Conservation (phyloP, 2,888 invertebrate genomes). For the Quadroppia sp. region DNA sequence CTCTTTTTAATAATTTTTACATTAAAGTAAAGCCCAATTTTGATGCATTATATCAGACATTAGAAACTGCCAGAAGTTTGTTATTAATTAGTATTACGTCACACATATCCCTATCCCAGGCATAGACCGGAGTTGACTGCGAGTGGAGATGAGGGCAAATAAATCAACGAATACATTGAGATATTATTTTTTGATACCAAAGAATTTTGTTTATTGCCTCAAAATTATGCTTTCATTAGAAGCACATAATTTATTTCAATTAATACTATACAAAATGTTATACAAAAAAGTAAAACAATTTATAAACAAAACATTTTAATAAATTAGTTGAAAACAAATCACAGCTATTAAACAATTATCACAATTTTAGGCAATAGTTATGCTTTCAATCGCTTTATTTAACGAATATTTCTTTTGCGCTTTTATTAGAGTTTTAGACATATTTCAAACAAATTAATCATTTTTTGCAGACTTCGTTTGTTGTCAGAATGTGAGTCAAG, state of each 20-base stretch:
- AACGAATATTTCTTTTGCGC: background rate
- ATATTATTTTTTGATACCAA: constrained; percentile 26
- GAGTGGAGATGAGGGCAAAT: constrained; percentile 23
- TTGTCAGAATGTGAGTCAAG: background rate
- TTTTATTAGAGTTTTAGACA: background rate
- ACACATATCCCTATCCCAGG: background rate
- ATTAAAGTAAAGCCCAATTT: constrained; percentile 3
- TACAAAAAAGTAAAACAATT: background rate
- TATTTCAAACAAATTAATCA: constrained; percentile 3
- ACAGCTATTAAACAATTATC: too few species aligned
- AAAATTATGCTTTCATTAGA: constrained; percentile 33
- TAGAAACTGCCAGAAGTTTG: constrained; percentile 23
- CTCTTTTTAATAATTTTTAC: background rate
- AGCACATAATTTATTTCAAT: constrained; percentile 32
- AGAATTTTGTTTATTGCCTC: constrained; percentile 6
- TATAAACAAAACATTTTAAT: background rate
- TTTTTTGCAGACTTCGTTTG: background rate
- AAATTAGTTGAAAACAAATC: too few species aligned
- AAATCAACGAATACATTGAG: constrained; percentile 28
- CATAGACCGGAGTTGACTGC: background rate
- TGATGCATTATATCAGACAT: constrained; percentile 24
- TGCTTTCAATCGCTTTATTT: too few species aligned
- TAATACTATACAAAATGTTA: background rate
- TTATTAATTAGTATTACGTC: constrained; percentile 33
- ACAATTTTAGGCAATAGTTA: too few species aligned